These are phyloP conservation scores for Sericinus montela DNA, from an alignment of 2,888 invertebrate genomes.

Conservation along the genomic window DNA sequence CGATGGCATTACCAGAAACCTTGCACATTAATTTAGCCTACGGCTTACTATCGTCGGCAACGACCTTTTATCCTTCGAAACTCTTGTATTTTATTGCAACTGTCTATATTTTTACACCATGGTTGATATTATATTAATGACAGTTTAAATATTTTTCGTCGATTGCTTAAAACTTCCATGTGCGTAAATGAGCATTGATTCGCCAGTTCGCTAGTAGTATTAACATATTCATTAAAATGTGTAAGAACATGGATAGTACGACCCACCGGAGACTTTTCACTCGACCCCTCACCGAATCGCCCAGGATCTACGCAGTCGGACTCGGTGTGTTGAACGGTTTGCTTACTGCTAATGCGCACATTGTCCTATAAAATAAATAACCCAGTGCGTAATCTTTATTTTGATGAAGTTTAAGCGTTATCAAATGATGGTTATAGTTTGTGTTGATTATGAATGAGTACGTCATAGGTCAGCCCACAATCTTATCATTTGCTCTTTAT, in stretches of 20 bases:
- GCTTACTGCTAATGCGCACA: slow-evolving; percentile 38
- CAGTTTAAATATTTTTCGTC: too few relatives aligned
- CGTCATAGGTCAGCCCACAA: slow-evolving; percentile 68
- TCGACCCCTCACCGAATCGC: slow-evolving; percentile 44
- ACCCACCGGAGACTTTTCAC: slow-evolving; percentile 54
- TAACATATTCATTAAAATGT: slow-evolving; percentile 70
- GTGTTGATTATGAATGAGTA: slow-evolving; percentile 63
- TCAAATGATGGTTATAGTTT: slow-evolving; percentile 63
- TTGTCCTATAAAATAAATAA: slow-evolving; percentile 37
- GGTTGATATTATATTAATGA: too few relatives aligned
- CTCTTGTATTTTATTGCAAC: too few relatives aligned
- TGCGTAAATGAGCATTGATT: slow-evolving; percentile 59
- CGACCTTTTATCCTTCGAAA: too few relatives aligned
- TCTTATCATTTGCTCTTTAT: slow-evolving; percentile 73
- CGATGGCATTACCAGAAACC: too few relatives aligned
- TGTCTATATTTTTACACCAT: too few relatives aligned
- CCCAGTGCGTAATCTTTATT: slow-evolving; percentile 56
- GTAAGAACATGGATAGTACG: slow-evolving; percentile 51
- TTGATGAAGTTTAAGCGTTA: slow-evolving; percentile 57
- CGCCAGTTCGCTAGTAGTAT: slow-evolving; percentile 49
- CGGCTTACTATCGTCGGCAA: too few relatives aligned
- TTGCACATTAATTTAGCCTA: too few relatives aligned
- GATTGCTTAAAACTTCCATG: slow-evolving; percentile 55
- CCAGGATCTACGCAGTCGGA: slow-evolving; percentile 37
- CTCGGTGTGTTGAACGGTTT: slow-evolving; percentile 27